Evolutionary conservation across 2,888 invertebrate genomes (phyloP), one percentile per base, ranked within the genome.

Genomic region (Hypena proboscidalis): DNA sequence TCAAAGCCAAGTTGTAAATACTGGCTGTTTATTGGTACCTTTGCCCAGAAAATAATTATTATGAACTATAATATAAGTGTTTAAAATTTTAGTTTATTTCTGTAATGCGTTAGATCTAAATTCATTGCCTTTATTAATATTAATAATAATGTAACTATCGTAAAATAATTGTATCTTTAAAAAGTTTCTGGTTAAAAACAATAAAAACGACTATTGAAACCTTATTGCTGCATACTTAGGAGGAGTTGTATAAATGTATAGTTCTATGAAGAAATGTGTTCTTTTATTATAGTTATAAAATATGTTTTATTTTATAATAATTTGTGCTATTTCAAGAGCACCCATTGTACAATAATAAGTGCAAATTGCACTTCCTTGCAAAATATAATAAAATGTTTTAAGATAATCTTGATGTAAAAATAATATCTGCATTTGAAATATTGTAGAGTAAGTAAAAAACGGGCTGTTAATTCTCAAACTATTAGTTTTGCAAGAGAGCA

Each of bases 171-270:
- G n/a, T n/a, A n/a, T n/a, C n/a, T n/a, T n/a, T n/a, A n/a, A n/a
- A n/a, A n/a, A n/a, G n/a, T n/a, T n/a, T n/a, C n/a, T n/a, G n/a
- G n/a, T n/a, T n/a, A n/a, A n/a, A n/a, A n/a, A n/a, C n/a, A n/a
- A n/a, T n/a, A n/a, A n/a, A n/a, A n/a, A n/a, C n/a, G n/a, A n/a
- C n/a, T n/a, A n/a, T n/a, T n/a, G n/a, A n/a, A n/a, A n/a, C n/a
- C n/a, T n/a, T n/a, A 33, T 14, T 21, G 27, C 29, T 41, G 41
- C 33, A 32, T 32, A 40, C 29, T n/a, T n/a, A n/a, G 46, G 39
- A 38, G 43, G 49, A 48, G 36, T 46, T 53, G 49, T 48, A 56
- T 47, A 53, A 54, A 48, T 59, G 54, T 62, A 57, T 48, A 52
- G 34, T 42, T 32, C 19, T 40, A 29, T 35, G 31, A 42, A 40